Conservation (phyloP, 2,113 vertebrate species). For the Xyliphius kryptos region DNA sequence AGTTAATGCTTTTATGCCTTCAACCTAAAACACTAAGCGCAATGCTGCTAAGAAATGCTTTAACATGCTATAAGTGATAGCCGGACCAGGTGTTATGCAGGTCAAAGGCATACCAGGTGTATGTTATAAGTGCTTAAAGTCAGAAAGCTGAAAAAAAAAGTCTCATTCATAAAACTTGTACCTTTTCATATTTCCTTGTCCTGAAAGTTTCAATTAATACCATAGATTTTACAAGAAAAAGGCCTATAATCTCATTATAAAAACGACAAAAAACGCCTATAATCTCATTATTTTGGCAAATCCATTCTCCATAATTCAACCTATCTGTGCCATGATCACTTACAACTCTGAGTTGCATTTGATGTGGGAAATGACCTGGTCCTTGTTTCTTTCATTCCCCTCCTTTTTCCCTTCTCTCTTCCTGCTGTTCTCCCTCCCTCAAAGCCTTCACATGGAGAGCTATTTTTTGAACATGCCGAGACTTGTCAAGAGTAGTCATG, state of each 20-base stretch:
- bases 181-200: slow-evolving; percentile 22
- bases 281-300: slow-evolving; percentile 66
- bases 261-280: slow-evolving; percentile 48
- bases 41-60: slow-evolving; percentile 8
- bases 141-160: slow-evolving; percentile 25
- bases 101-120: slow-evolving; percentile 22
- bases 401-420: slow-evolving; percentile 46
- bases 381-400: slow-evolving; percentile 46
- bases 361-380: slow-evolving; percentile 70
- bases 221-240: slow-evolving; percentile 50
- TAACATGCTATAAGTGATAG: slow-evolving; percentile 23
- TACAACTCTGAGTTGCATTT: slow-evolving; percentile 67
- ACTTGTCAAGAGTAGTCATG: slow-evolving; percentile 58
- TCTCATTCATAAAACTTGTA: slow-evolving; percentile 32
- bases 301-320: slow-evolving; percentile 64
- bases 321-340: slow-evolving; percentile 64
- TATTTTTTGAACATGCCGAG: slow-evolving; percentile 54
- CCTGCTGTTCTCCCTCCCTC: slow-evolving; percentile 21
- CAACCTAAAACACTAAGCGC: too few relatives aligned
- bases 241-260: slow-evolving; percentile 53
- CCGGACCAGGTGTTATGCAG: slow-evolving; percentile 38
- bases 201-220: slow-evolving; percentile 20
- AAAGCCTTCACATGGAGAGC: slow-evolving; percentile 50
- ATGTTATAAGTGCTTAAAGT: too few relatives aligned
- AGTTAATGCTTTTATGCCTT: too few relatives aligned